A percentile compares a stretch with the other conserved stretches of the same genome.
These are phyloP conservation scores for Lithobates pipiens DNA, from an alignment of 2,797 vertebrate species.

Conservation along the genomic window DNA sequence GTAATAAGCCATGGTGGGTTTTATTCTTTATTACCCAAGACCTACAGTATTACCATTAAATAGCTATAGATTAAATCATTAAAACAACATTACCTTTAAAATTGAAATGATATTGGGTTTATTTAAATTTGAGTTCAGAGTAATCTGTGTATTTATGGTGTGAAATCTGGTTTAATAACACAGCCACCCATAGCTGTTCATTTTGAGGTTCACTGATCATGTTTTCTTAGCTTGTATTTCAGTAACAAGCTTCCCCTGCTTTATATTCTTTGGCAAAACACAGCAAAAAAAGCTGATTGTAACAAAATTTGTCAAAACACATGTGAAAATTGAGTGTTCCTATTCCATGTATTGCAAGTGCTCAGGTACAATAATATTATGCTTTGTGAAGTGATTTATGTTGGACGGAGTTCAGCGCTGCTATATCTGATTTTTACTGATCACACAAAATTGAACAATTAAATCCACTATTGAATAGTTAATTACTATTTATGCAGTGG, in stretches of 20 bases:
- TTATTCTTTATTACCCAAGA: too few species aligned
- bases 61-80: slow-evolving; percentile 26
- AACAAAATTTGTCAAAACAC: slow-evolving; percentile 54
- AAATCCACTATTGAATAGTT: slow-evolving; percentile 29
- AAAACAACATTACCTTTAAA: slow-evolving; percentile 37
- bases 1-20: too few species aligned
- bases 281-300: slow-evolving; percentile 47
- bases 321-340: slow-evolving; percentile 38
- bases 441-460: slow-evolving; percentile 44
- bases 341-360: slow-evolving; percentile 32
- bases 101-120: slow-evolving; percentile 17
- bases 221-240: slow-evolving; percentile 44
- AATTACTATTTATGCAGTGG: slow-evolving; percentile 24
- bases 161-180: slow-evolving; percentile 52
- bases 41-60: background rate
- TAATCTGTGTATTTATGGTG: slow-evolving; percentile 34
- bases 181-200: slow-evolving; percentile 54
- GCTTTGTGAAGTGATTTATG: slow-evolving; percentile 45
- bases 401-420: slow-evolving; percentile 35
- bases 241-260: slow-evolving; percentile 43
- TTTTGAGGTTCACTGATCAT: slow-evolving; percentile 32
- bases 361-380: slow-evolving; percentile 58
- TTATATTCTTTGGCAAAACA: slow-evolving; percentile 56
- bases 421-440: slow-evolving; percentile 30
- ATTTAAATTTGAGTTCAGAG: slow-evolving; percentile 32